Evolutionary conservation across 1,140 invertebrate genomes (phyloP), one percentile per base, ranked within the genome.

Genomic region (Sitobion miscanthi): DNA sequence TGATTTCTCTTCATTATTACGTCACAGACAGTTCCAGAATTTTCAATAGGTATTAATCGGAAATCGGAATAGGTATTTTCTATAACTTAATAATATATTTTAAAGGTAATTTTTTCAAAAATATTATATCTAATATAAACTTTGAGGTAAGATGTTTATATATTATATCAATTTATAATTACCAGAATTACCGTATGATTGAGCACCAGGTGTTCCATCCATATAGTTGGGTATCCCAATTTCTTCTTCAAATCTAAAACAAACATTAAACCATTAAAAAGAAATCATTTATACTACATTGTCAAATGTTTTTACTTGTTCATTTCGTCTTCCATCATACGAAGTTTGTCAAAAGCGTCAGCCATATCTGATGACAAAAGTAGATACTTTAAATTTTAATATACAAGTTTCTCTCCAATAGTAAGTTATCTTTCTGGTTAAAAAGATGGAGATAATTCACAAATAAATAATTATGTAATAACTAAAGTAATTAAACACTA

Each of bases 321-420:
- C 94, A 94, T 94, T 94, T 94, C 94, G 93, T 94, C 94, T 90
- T 94, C 94, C 94, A 94, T 94, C 62, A 94, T 94, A 89, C 94
- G 94, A 25, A 94, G 83, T 94, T 94, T 94, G 49, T 94, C 94
- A n/a, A 93, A 93, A 57, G 91, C 91, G 35, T 93, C 91, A 17
- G 91, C 45, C 91, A 93, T 93, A 45, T 45, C 20, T 69, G 89
- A 45, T 62, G 38, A 69, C 0, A 77, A 77, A 77, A 77, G 30
- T n/a, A 17, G 62, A 11, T n/a, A 77, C 17, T 35, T 77, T n/a
- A n/a, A 30, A 62, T 77, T 17, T 1, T 17, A n/a, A 77, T 35
- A 77, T 4, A n/a, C 4, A n/a, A 17, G 42, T 42, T 2, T 42
- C 42, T 42, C 42, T 42, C 42, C 42, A 42, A 42, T 42, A 42